Conservation (phyloP, 1,140 invertebrate species). For the Heliconius nattereri region DNA sequence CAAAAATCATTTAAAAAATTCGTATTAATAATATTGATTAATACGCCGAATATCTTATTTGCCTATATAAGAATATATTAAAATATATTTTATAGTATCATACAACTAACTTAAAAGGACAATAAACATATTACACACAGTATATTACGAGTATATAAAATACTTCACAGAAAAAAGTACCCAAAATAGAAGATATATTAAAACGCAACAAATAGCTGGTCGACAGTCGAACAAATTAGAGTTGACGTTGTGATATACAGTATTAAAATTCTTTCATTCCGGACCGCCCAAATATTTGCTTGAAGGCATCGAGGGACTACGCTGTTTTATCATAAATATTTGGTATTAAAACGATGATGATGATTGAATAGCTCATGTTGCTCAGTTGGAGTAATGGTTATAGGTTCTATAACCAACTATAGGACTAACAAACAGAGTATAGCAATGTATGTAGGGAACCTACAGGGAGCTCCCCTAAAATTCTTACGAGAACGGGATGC, state of each 20-base stretch:
- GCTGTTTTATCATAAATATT: background rate
- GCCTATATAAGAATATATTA: no score
- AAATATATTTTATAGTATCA: no score
- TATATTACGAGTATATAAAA: background rate
- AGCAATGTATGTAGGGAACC: no score
- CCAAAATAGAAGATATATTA: background rate
- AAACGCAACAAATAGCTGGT: conserved; percentile 1
- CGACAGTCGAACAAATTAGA: background rate
- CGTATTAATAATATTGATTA: no score
- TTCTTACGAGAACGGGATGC: no score
- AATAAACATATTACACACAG: no score
- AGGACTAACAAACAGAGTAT: no score
- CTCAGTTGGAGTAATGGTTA: background rate
- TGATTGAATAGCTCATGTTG: background rate
- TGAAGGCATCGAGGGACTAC: background rate
- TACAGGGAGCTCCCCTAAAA: no score
- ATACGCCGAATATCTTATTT: no score
- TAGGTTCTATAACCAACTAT: background rate
- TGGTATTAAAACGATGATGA: background rate
- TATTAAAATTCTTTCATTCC: conserved; percentile 1
- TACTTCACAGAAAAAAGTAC: background rate
- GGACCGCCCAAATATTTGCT: background rate
- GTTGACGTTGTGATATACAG: background rate
- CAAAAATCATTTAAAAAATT: no score
- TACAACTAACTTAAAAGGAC: no score